Percentiles rank a stretch among this genome's conserved stretches.
Evolutionary conservation across 1,140 invertebrate genomes (phyloP).

Genomic region (Chymomyza costata): DNA sequence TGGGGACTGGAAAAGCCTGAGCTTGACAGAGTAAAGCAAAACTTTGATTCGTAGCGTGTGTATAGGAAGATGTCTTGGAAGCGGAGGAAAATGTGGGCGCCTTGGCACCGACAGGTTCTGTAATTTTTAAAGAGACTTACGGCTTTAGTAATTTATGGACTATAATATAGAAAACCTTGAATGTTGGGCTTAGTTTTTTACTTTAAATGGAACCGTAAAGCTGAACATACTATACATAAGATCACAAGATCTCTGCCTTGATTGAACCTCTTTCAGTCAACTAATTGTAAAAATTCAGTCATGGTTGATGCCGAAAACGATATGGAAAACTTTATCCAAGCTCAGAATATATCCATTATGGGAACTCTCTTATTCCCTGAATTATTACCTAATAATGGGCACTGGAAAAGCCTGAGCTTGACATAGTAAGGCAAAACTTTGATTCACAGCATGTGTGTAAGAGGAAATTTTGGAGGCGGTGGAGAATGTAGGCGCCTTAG

Average conservation of each 20-base stretch:
- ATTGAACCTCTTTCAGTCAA: too few species aligned
- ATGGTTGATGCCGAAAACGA: constrained; percentile 30
- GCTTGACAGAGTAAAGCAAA: constrained; percentile 86
- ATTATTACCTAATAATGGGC: constrained; percentile 79
- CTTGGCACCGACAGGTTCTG: constrained; percentile 83
- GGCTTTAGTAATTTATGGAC: too few species aligned
- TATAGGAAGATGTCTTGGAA: constrained; percentile 79
- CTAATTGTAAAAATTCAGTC: too few species aligned
- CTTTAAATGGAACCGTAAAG: constrained; percentile 80
- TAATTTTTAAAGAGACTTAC: too few species aligned
- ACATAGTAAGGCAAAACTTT: constrained; percentile 80
- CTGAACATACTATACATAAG: constrained; percentile 84
- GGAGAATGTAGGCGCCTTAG: constrained; percentile 82
- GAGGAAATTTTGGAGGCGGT: constrained; percentile 79
- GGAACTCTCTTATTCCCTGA: too few species aligned
- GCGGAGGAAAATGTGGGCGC: constrained; percentile 80
- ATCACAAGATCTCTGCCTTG: too few species aligned
- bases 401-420: constrained; percentile 85
- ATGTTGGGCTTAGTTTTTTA: constrained; percentile 51
- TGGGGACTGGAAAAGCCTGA: constrained; percentile 80
- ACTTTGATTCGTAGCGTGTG: constrained; percentile 74
- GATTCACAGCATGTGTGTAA: constrained; percentile 75
- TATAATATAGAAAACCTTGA: constrained; percentile 34
- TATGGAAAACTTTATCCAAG: too few species aligned
- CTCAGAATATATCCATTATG: background rate